phyloP scores from a whole-genome alignment of 1,140 invertebrate species.

The Formica exsecta region DNA sequence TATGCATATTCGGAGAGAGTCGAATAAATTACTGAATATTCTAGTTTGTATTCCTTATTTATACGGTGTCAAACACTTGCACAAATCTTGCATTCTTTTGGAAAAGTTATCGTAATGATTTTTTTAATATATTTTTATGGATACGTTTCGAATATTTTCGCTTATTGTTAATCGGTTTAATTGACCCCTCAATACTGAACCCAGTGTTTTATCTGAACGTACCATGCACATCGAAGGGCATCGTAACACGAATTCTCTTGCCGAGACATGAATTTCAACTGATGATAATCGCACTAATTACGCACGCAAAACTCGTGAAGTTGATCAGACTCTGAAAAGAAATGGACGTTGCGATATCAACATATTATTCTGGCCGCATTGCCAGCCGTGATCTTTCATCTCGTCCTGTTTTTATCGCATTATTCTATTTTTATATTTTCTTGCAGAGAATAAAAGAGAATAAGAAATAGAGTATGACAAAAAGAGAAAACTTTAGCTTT shows the following conservation, averaged over 20 bases:
- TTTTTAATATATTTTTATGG: slow-evolving; percentile 43
- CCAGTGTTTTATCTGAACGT: slow-evolving; percentile 59
- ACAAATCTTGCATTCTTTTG: neutral
- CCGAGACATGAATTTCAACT: slow-evolving; percentile 63
- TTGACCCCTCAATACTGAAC: slow-evolving; percentile 22
- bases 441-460: neutral
- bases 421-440: neutral
- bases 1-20: neutral
- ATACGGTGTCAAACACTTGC: neutral
- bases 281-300: slow-evolving; percentile 67
- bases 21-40: slow-evolving; percentile 41
- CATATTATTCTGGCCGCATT: neutral
- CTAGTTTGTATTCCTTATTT: neutral
- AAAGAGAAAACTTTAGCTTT: neutral
- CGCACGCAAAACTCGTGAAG: slow-evolving; percentile 52
- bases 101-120: slow-evolving; percentile 39
- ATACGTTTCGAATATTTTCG: slow-evolving; percentile 50
- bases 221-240: slow-evolving; percentile 61
- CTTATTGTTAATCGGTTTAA: slow-evolving; percentile 36
- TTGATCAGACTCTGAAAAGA: slow-evolving; percentile 26
- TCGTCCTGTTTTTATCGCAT: neutral
- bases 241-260: slow-evolving; percentile 63
- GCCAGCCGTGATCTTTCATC: neutral
- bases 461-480: neutral
- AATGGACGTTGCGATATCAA: slow-evolving; percentile 11